phyloP scores from a whole-genome alignment of 37 sponge, comb jelly and placozoan genomes.

The Petrosia ficiformis region DNA sequence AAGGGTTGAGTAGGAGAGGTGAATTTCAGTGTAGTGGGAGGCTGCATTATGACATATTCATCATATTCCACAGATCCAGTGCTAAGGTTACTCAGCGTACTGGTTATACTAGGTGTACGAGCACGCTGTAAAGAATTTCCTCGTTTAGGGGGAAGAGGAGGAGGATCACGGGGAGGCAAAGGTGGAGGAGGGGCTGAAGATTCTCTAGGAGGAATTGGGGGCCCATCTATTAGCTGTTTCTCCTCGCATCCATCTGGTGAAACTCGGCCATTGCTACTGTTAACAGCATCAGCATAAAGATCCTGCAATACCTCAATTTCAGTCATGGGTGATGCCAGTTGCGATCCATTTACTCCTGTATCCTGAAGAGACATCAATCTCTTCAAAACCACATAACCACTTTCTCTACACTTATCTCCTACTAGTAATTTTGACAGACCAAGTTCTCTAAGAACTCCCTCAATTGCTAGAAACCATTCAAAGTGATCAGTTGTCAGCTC shows the following conservation, averaged over 20 bases:
- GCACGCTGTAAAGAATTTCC: background rate
- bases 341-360: background rate
- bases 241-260: slow-evolving; percentile 8
- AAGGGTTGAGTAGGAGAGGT: background rate
- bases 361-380: slow-evolving; percentile 15
- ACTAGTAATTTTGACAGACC: slow-evolving; percentile 7
- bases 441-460: slow-evolving; percentile 18
- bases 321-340: background rate
- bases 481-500: slow-evolving; percentile 46
- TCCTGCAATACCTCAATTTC: background rate
- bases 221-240: background rate
- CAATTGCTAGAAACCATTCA: slow-evolving; percentile 45
- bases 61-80: slow-evolving; percentile 6
- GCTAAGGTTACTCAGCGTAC: background rate
- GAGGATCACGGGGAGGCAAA: slow-evolving; percentile 21
- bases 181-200: background rate
- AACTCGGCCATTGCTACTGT: background rate
- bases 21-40: slow-evolving; percentile 2
- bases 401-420: slow-evolving; percentile 22
- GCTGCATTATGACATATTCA: slow-evolving; percentile 52
- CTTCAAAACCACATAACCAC: slow-evolving; percentile 47
- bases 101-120: background rate
- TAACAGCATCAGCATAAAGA: background rate
- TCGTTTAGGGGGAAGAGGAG: background rate
- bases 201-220: slow-evolving; percentile 21